Conservation (phyloP, 1,140 invertebrate species). For the Aphidius ervi region DNA sequence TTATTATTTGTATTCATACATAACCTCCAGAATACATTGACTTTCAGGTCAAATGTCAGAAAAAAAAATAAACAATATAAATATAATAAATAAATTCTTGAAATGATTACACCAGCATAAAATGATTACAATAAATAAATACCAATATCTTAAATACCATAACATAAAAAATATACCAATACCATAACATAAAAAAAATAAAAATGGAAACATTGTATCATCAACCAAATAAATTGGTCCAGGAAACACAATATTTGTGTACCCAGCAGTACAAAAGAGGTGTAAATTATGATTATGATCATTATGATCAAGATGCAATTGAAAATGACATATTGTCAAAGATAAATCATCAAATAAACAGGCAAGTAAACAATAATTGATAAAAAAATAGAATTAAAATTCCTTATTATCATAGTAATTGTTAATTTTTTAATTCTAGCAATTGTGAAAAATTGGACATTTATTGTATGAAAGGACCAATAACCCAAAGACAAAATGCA, state of each 20-base stretch:
- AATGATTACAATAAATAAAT: no score
- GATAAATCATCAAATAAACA: conserved; percentile 75
- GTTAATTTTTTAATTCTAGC: conserved; percentile 58
- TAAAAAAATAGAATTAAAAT: conserved; percentile 11
- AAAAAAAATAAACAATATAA: no score
- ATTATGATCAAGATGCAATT: conserved; percentile 58
- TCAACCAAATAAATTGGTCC: conserved; percentile 75
- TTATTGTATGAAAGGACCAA: conserved; percentile 85
- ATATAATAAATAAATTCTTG: no score
- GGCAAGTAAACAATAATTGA: conserved; percentile 59
- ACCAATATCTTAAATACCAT: no score
- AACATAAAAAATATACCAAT: no score
- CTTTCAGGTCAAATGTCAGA: no score
- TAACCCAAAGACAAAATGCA: conserved; percentile 79
- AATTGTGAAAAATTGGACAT: conserved; percentile 90
- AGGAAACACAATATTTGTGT: conserved; percentile 80
- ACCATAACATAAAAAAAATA: neutral
- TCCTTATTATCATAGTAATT: no score
- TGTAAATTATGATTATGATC: conserved; percentile 49
- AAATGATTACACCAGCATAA: no score
- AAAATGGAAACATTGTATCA: conserved; percentile 83
- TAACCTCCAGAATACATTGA: no score
- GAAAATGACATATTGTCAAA: conserved; percentile 75
- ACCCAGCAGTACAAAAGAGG: conserved; percentile 65
- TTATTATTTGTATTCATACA: no score